These are phyloP conservation scores for Tapirus indicus DNA, from an alignment of 2,797 vertebrate species.

Conservation along the genomic window DNA sequence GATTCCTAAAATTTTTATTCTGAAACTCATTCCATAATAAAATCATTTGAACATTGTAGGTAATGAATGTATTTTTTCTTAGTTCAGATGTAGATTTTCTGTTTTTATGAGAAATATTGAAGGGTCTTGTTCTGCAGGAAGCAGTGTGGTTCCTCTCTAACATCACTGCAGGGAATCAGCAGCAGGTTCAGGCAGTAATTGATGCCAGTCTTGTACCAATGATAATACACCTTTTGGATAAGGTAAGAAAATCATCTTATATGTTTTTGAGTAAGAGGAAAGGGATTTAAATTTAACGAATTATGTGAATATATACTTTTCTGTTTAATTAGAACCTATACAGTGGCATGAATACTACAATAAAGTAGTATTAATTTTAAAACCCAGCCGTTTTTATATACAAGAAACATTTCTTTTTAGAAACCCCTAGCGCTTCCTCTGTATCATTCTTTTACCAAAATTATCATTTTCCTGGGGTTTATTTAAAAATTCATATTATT, in stretches of 20 bases:
- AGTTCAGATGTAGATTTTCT: conserved; percentile 50
- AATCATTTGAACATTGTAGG: neutral
- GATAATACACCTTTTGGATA: conserved; percentile 99
- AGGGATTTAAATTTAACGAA: neutral
- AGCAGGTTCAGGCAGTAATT: conserved; percentile 99
- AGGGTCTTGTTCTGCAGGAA: conserved; percentile 91
- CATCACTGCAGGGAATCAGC: conserved; percentile 99
- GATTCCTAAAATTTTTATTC: conserved; percentile 36
- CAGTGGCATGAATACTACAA: neutral
- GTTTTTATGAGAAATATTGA: conserved; percentile 74
- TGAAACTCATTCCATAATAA: conserved; percentile 31
- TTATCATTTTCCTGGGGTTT: neutral
- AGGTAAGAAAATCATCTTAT: conserved; percentile 89
- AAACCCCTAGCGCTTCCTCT: neutral
- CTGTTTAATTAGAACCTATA: conserved; percentile 15
- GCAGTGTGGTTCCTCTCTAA: conserved; percentile 99
- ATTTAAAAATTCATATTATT: conserved; percentile 19
- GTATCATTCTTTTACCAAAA: conserved; percentile 18
- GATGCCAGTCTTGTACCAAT: conserved; percentile 99
- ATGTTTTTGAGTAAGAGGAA: neutral
- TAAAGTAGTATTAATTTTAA: conserved; percentile 5
- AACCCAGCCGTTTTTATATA: neutral
- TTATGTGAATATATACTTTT: conserved; percentile 41
- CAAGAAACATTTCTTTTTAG: conserved; percentile 2
- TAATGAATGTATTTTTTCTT: conserved; percentile 47